phyloP scores from a whole-genome alignment of 2,113 vertebrate species.

The Progne subis region DNA sequence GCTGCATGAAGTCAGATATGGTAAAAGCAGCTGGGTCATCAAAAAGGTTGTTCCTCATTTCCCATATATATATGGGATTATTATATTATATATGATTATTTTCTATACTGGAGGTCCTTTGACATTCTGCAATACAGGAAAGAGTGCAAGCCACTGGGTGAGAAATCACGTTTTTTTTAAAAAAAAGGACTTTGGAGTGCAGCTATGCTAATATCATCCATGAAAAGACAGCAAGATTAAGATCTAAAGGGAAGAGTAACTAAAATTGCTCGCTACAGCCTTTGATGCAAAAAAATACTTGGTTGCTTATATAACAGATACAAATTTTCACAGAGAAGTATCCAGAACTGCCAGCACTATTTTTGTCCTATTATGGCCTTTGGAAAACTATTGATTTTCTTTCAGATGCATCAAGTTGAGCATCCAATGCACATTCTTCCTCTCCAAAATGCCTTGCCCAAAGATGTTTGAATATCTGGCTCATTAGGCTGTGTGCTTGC shows the following conservation, averaged over 20 bases:
- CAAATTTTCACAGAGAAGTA: constrained; percentile 34
- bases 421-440: constrained; percentile 18
- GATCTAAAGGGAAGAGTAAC: constrained; percentile 39
- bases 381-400: constrained; percentile 55
- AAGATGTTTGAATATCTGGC: constrained; percentile 59
- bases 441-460: constrained; percentile 42
- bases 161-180: neutral
- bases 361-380: constrained; percentile 63
- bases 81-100: neutral
- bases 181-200: neutral
- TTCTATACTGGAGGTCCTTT: neutral
- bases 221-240: constrained; percentile 22
- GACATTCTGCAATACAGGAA: neutral
- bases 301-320: constrained; percentile 41
- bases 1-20: neutral
- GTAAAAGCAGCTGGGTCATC: neutral
- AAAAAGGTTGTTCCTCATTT: neutral
- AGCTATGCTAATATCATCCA: constrained; percentile 12
- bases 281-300: constrained; percentile 55
- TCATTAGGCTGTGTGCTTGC: constrained; percentile 19
- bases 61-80: neutral
- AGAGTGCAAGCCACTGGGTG: neutral
- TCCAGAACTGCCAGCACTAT: constrained; percentile 57
- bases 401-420: constrained; percentile 18
- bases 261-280: constrained; percentile 45